Percentiles rank a stretch among this genome's conserved stretches.
phyloP scores from a whole-genome alignment of 2,113 vertebrate species.

The Fulmarus glacialis region DNA sequence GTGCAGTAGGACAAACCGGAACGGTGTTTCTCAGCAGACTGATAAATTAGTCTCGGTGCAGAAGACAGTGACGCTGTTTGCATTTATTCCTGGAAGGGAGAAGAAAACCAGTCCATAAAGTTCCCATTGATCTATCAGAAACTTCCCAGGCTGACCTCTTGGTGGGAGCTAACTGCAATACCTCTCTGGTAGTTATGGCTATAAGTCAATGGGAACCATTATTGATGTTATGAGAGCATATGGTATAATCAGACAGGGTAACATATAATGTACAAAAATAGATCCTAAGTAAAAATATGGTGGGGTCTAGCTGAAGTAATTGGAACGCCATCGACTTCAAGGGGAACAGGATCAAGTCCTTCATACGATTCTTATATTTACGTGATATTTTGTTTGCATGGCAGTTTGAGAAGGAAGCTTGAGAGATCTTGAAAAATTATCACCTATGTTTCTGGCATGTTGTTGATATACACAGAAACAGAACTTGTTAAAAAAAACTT shows the following conservation, averaged over 20 bases:
- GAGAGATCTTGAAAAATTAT: neutral
- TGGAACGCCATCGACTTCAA: neutral
- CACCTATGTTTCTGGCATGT: neutral
- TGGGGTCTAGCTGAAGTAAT: neutral
- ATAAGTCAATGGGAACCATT: neutral
- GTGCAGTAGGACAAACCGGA: neutral
- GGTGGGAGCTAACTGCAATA: neutral
- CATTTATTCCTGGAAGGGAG: constrained; percentile 1
- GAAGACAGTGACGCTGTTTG: neutral
- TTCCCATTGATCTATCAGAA: constrained; percentile 8
- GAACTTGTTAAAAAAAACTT: neutral
- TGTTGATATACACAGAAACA: neutral
- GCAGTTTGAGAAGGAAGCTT: neutral
- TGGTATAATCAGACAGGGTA: neutral
- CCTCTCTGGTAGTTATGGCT: neutral
- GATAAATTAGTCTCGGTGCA: neutral
- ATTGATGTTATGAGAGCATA: neutral
- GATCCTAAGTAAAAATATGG: neutral
- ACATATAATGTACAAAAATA: neutral
- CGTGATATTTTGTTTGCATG: accelerated
- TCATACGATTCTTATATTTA: neutral
- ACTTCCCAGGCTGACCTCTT: neutral
- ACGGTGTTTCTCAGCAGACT: neutral
- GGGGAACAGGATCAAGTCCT: neutral
- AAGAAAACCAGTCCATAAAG: neutral